Evolutionary conservation across 1,140 invertebrate species (phyloP), one percentile per base, ranked within the genome.

Genomic region (Contarinia nasturtii): DNA sequence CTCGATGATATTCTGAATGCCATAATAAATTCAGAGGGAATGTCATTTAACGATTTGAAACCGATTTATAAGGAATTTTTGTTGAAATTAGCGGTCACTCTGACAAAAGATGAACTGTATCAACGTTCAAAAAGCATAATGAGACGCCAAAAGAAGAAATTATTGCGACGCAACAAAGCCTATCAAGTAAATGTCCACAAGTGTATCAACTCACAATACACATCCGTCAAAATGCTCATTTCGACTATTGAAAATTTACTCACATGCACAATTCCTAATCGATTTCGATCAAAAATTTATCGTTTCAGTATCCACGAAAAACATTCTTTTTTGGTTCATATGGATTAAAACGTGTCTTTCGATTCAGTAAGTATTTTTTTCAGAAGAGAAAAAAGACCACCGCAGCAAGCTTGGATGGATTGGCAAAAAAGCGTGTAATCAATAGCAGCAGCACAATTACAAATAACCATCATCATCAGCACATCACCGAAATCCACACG

Each of bases 31-130:
- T 76, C 83, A 1, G 82, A 88, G 58, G 86, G 87, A 44, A 90
- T 91, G 85, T 87, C 83, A 18, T 91, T 88, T 64, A 90, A 89
- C 65, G 85, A 89, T 53, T 66, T 90, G 43, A 88, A 88, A 61
- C 86, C 87, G 3, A 80, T 88, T 36, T 88, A 91, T 59, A 86
- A 88, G 63, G 86, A 90, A 66, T 86, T 90, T 56, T 65, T 90
- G 20, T 60, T 90, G 38, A 88, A 89, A 67, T 66, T 90, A 45
- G 83, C 86, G 1, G 75, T 88, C 0, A 89, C 86, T 0, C 64
- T 91, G 17, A 89, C 84, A 17, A 86, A 89, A 64, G 87, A 90
- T 54, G 86, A 91, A 64, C 68, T 90, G 46, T 90, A 88, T 58
- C 81, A 88, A 57, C 75, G 86, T 55, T 86, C 83, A 48, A 89